Base-by-base conservation (phyloP, 1,140 invertebrate genomes). In the Conus betulinus region DNA sequence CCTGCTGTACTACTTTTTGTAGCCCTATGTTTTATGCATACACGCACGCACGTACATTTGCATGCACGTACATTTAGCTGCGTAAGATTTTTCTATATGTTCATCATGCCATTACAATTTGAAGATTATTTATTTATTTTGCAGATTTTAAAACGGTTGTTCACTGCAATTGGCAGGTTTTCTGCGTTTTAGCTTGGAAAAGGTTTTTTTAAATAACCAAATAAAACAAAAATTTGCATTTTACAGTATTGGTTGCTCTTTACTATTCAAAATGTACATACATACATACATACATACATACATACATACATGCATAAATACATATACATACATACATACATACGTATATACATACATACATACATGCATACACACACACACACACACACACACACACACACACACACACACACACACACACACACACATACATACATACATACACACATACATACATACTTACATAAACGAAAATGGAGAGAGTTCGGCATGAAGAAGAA, bases 241-340 rank as follows among this genome's bases (percentile, higher is more conserved):
- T 7, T 0, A 51, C 52, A 23, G 81, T 27, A 8, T 23, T 7
- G 7, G 23, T 23, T 15, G 20, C 0, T 17, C 53, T 20, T 25
- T 23, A 7, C 15, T 17, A 20, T 39, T 52, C 51, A 13, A 15
- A 2, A 7, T 23, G 6, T 23, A 52, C 20, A 53, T 15, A 83
- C 51, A 53, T 15, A 39, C 15, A 53, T 13, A 82, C 20, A 23
- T 13, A 82, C 51, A 84, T 51, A 85, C 84, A 57, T 13, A 83
- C 51, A 52, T n/a, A 83, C 81, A 57, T n/a, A 83, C 81, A 57
- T n/a, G 27, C 81, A 57, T n/a, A 86, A 55, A 74, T 57, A 86
- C 60, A 74, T 57, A 86, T 57, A 74, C 63, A 86, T 55, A 74
- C 60, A 86, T 4, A 86, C 81, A 83, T 25, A 78, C 76, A 78